Conservation (phyloP, 2,888 invertebrate genomes). For the Athrips mouffetella region DNA sequence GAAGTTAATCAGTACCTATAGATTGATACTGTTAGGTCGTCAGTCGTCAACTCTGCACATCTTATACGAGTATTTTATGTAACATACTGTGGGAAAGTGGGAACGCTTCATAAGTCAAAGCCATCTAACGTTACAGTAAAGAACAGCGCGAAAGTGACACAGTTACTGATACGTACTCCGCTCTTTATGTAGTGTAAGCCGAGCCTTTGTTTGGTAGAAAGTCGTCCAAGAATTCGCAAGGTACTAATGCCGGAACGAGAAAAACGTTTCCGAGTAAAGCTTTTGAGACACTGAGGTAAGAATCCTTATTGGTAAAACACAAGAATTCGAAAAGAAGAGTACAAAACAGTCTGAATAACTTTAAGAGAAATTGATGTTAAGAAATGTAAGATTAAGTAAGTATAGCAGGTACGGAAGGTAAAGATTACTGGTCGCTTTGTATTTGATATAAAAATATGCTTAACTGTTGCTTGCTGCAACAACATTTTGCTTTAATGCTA, state of each 20-base stretch:
- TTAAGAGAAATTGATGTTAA: too few species aligned
- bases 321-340: too few species aligned
- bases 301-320: not conserved
- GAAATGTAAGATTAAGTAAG: too few species aligned
- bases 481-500: too few species aligned
- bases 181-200: constrained; percentile 12
- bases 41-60: not conserved
- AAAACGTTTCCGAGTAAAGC: not conserved
- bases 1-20: constrained; percentile 3
- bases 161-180: not conserved
- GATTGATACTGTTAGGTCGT: not conserved
- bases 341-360: too few species aligned
- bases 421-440: too few species aligned
- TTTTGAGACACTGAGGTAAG: not conserved
- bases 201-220: constrained; percentile 29
- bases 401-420: too few species aligned
- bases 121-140: constrained; percentile 25
- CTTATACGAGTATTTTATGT: not conserved
- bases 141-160: constrained; percentile 23
- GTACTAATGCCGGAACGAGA: not conserved
- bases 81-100: constrained; percentile 29
- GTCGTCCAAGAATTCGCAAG: constrained; percentile 13
- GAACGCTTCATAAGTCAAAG: constrained; percentile 33
- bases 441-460: too few species aligned
- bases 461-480: too few species aligned